phyloP scores from a whole-genome alignment of 2,888 invertebrate genomes.

The Dasypolia templi region DNA sequence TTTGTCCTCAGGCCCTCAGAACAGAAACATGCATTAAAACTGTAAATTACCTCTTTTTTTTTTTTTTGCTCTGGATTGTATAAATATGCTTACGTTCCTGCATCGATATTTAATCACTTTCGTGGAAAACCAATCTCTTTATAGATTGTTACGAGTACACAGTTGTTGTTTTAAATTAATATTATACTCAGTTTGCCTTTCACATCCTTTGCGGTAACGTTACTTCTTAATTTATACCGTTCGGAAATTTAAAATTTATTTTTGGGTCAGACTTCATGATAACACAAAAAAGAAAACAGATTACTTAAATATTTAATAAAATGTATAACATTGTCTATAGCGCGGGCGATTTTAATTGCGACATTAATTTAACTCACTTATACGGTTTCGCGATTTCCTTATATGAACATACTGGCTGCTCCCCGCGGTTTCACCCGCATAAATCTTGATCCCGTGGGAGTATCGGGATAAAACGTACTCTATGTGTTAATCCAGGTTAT shows the following conservation, averaged over 20 bases:
- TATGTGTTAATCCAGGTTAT: too few relatives aligned
- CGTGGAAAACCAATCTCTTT: neutral
- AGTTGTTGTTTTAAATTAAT: constrained; percentile 21
- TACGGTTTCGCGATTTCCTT: too few relatives aligned
- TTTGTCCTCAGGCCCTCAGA: too few relatives aligned
- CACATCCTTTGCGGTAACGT: constrained; percentile 3
- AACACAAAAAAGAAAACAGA: neutral
- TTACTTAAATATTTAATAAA: neutral
- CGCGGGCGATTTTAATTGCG: too few relatives aligned
- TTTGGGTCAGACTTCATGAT: neutral
- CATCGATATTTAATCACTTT: constrained; percentile 5
- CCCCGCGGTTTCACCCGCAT: too few relatives aligned
- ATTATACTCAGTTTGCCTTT: constrained; percentile 20
- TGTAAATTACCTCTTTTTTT: neutral
- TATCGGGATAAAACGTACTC: too few relatives aligned
- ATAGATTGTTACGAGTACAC: neutral
- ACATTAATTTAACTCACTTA: too few relatives aligned
- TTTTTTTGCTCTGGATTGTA: neutral
- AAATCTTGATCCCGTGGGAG: too few relatives aligned
- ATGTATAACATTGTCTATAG: too few relatives aligned
- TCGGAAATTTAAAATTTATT: constrained; percentile 2
- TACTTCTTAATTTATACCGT: constrained; percentile 29
- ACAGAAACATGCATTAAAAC: neutral
- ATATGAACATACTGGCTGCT: too few relatives aligned
- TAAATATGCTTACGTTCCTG: neutral